A percentile compares a stretch with the other conserved stretches of the same genome.
Evolutionary conservation across 2,888 invertebrate genomes (phyloP).

Genomic region (Drosophila vallismaia): DNA sequence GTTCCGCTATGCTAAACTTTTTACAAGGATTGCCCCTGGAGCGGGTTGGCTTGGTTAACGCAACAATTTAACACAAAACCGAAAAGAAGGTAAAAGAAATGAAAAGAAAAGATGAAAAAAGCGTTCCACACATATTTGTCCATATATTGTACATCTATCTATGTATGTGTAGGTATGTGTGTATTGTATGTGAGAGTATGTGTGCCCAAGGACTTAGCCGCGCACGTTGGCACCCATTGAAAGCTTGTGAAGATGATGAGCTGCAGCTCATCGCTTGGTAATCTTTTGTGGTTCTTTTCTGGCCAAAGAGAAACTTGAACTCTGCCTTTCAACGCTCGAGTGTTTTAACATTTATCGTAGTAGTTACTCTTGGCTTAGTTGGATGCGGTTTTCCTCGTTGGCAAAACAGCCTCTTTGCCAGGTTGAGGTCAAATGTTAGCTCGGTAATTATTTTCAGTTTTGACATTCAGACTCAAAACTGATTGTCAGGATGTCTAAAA

Average conservation of each 20-base stretch:
- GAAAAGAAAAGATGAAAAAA: conserved; percentile 18
- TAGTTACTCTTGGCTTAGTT: conserved; percentile 17
- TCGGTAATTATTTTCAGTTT: conserved; percentile 14
- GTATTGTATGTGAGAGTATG: conserved; percentile 8
- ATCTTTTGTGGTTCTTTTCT: conserved; percentile 58
- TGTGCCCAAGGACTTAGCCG: conserved; percentile 39
- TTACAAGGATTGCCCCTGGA: conserved; percentile 64
- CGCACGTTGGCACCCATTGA: conserved; percentile 24
- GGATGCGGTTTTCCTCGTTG: conserved; percentile 9
- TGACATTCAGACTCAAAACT: neutral
- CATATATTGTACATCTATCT: conserved; percentile 11
- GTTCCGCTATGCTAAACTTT: conserved; percentile 66
- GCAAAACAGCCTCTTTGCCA: neutral
- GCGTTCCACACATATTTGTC: conserved; percentile 39
- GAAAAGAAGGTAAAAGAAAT: conserved; percentile 40
- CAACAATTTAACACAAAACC: conserved; percentile 64
- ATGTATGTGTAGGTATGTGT: neutral
- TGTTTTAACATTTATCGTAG: conserved; percentile 43
- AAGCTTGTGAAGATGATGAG: conserved; percentile 48
- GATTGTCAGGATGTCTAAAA: neutral
- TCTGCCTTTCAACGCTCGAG: conserved; percentile 56
- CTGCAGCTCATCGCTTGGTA: conserved; percentile 62
- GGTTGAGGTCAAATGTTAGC: conserved; percentile 17
- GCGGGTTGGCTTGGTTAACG: conserved; percentile 57
- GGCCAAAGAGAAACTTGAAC: conserved; percentile 62